phyloP scores from a whole-genome alignment of 2,113 vertebrate species.

The Pangasianodon hypophthalmus region DNA sequence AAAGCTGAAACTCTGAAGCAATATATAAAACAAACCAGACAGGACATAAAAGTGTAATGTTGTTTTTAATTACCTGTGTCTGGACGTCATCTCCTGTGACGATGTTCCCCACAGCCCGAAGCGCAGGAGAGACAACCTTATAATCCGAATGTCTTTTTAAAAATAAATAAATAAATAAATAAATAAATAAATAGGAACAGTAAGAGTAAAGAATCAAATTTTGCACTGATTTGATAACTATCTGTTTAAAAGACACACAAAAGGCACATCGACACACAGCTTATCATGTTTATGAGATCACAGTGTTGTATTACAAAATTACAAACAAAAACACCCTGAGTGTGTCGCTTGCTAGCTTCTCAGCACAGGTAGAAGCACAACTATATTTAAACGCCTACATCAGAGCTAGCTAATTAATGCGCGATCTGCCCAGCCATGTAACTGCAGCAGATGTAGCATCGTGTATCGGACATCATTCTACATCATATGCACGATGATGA shows the following conservation, averaged over 20 bases:
- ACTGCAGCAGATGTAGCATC: not conserved
- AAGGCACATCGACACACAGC: not conserved
- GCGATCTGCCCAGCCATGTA: not conserved
- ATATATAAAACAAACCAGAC: not conserved
- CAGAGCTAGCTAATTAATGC: not conserved
- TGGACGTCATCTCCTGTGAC: constrained; percentile 97
- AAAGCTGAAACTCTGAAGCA: not conserved
- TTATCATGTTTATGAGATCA: not conserved
- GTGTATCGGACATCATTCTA: not conserved
- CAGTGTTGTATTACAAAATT: not conserved
- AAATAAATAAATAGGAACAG: not conserved
- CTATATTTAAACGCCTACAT: not conserved
- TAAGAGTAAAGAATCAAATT: not conserved
- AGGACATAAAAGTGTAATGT: not conserved
- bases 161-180: not conserved
- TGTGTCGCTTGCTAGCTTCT: not conserved
- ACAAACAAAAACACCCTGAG: not conserved
- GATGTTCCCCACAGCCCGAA: constrained; percentile 95
- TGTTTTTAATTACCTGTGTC: constrained; percentile 82
- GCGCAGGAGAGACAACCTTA: constrained; percentile 95
- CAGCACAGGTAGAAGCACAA: not conserved
- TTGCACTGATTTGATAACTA: not conserved
- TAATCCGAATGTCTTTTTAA: constrained; percentile 90
- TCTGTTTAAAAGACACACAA: not conserved
- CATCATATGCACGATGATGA: not conserved